Conservation (phyloP, 2,113 vertebrate genomes). For the Oreochromis niloticus region DNA sequence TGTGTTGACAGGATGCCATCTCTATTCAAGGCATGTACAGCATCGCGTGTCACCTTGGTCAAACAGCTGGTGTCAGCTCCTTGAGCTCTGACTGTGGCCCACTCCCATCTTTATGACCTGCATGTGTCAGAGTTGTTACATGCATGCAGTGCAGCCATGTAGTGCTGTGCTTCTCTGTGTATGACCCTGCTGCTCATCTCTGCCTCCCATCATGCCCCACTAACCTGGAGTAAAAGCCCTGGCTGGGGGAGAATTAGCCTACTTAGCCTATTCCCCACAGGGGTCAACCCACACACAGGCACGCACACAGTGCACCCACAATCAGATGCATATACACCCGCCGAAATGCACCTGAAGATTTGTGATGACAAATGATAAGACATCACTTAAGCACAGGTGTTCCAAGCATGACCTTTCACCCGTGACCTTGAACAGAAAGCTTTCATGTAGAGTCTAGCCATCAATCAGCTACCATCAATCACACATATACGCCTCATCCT, state of each 20-base stretch:
- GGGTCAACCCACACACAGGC: constrained; percentile 47
- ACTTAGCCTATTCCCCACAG: constrained; percentile 58
- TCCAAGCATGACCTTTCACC: constrained; percentile 58
- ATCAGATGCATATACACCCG: not conserved
- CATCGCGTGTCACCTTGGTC: constrained; percentile 62
- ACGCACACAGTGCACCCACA: constrained; percentile 1
- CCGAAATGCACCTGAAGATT: not conserved
- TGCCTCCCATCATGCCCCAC: constrained; percentile 56
- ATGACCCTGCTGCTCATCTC: constrained; percentile 64
- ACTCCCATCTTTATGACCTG: constrained; percentile 52
- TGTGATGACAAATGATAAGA: constrained; percentile 54
- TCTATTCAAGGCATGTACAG: constrained; percentile 53
- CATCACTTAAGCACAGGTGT: constrained; percentile 56
- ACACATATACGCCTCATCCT: constrained; percentile 23
- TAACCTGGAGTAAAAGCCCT: constrained; percentile 45
- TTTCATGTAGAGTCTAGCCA: constrained; percentile 34
- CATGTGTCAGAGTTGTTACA: constrained; percentile 49
- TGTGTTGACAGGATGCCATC: constrained; percentile 52
- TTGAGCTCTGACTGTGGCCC: constrained; percentile 33
- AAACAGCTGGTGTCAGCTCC: constrained; percentile 66
- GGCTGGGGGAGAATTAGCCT: constrained; percentile 61
- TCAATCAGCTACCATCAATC: constrained; percentile 64
- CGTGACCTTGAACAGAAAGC: constrained; percentile 54
- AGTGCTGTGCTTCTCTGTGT: constrained; percentile 3
- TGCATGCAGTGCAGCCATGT: constrained; percentile 41